Base-by-base conservation (phyloP, 2,113 vertebrate genomes). In the Thalassarche chlororhynchos region DNA sequence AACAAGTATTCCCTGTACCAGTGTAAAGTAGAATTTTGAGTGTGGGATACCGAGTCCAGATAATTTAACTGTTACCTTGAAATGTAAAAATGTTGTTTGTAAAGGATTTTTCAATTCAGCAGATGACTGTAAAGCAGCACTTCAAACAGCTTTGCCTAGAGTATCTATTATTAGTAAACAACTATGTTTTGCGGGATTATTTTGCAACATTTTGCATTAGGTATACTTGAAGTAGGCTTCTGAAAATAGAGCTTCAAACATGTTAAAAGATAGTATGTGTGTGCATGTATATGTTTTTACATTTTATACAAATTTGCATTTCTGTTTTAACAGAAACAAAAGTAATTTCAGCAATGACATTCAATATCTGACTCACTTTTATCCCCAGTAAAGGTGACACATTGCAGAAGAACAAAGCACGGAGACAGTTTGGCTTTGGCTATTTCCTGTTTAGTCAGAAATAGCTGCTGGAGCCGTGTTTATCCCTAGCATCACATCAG, bases 61-160 rank as follows among this genome's bases (percentile, higher is more conserved):
- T 93, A 90, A 94, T 91, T 81, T 92, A 94, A 96, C 91, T 64
- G 54, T 88, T 97, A 62, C 92, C 88, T 96, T 96, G 93, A 96
- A 95, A 85, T 86, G 78, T 70, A 86, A 77, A 92, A 87, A 40
- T 1, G 3, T 90, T 70, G 44, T 79, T 91, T 93, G 46, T 58
- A 93, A 93, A 76, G 60, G 79, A 57, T 89, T 92, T 91, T 90
- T 89, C 84, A 72, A 68, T 94, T 92, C 74, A 95, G 72, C n/a
- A 88, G 87, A 72, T 87, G 74, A 91, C 64, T 91, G 65, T 84
- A 95, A 94, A 96, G 58, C 62, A 85, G 64, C 75, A 80, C 62
- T 78, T 95, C 83, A 88, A 93, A 96, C 61, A 89, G 89, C 71
- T 92, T 94, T 86, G 70, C 78, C 55, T 93, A 38, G 62, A 89